A percentile compares a stretch with the other conserved stretches of the same genome.
phyloP scores from a whole-genome alignment of 1,140 invertebrate genomes.

The Drosophila sucinea region DNA sequence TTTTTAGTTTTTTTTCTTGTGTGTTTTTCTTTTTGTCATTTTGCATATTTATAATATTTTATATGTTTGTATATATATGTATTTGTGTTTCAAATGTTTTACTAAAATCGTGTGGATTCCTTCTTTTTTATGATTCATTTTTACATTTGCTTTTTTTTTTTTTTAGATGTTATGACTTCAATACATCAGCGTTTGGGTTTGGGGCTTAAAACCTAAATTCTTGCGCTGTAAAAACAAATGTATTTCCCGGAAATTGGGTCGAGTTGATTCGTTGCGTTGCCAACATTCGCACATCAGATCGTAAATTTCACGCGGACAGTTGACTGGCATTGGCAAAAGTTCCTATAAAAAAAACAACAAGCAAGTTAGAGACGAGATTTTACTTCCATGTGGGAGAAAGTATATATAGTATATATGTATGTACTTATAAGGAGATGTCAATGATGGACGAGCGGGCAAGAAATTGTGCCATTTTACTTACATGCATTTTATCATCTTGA shows the following conservation, averaged over 20 bases:
- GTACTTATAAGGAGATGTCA: not conserved
- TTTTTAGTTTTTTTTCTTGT: not conserved
- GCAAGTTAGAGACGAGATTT: not conserved
- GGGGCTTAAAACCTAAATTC: slow-evolving; percentile 91
- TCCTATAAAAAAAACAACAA: slow-evolving; percentile 83
- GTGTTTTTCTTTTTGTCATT: slow-evolving; percentile 1
- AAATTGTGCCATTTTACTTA: slow-evolving; percentile 51
- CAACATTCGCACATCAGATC: slow-evolving; percentile 97
- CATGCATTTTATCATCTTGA: slow-evolving; percentile 85
- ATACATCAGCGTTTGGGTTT: slow-evolving; percentile 64
- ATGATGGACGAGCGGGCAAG: slow-evolving; percentile 3
- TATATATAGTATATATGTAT: not conserved
- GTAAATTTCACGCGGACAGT: slow-evolving; percentile 95
- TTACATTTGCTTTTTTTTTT: slow-evolving; percentile 6
- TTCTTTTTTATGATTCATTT: slow-evolving; percentile 17
- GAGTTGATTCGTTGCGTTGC: slow-evolving; percentile 91
- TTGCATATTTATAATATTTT: slow-evolving; percentile 22
- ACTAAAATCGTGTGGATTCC: slow-evolving; percentile 51
- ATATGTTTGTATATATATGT: slow-evolving; percentile 28
- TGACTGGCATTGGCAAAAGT: slow-evolving; percentile 89
- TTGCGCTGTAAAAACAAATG: slow-evolving; percentile 95
- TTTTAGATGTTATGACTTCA: slow-evolving; percentile 30
- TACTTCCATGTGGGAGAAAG: not conserved
- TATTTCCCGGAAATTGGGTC: slow-evolving; percentile 96
- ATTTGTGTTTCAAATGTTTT: slow-evolving; percentile 34